Evolutionary conservation across 2,797 vertebrate genomes (phyloP).

Genomic region (Pipistrellus pipistrellus): DNA sequence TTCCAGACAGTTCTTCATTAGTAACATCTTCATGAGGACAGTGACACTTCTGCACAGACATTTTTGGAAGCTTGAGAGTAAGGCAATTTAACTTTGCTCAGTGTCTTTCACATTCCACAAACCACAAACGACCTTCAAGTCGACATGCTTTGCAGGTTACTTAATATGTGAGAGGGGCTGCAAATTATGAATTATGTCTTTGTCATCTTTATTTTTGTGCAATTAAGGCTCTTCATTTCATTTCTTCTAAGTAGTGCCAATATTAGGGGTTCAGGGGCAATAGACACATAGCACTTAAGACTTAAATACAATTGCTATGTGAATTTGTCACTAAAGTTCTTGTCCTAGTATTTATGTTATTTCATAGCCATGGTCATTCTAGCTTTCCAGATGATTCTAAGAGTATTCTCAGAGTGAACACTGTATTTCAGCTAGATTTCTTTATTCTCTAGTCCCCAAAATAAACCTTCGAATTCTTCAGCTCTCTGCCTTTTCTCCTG

Average conservation of each 20-base stretch:
- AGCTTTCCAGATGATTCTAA: not conserved
- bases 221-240: conserved; percentile 4
- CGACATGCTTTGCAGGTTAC: conserved; percentile 23
- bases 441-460: not conserved
- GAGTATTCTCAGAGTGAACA: not conserved
- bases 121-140: conserved; percentile 34
- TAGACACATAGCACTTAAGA: not conserved
- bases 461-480: not conserved
- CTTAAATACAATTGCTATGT: not conserved
- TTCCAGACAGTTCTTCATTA: not conserved
- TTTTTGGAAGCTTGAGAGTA: not conserved
- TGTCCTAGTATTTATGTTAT: not conserved
- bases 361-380: too few species aligned
- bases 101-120: conserved; percentile 3
- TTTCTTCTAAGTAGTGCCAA: not conserved
- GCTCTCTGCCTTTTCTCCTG: not conserved
- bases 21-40: not conserved
- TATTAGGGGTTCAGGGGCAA: not conserved
- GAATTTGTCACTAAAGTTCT: not conserved
- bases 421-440: not conserved
- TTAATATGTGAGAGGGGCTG: conserved; percentile 7
- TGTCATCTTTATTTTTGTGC: not conserved
- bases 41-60: not conserved
- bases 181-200: conserved; percentile 46
- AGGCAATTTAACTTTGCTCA: not conserved